Conservation (phyloP, 92 coral and sea anemone species). For the Porites evermanni region DNA sequence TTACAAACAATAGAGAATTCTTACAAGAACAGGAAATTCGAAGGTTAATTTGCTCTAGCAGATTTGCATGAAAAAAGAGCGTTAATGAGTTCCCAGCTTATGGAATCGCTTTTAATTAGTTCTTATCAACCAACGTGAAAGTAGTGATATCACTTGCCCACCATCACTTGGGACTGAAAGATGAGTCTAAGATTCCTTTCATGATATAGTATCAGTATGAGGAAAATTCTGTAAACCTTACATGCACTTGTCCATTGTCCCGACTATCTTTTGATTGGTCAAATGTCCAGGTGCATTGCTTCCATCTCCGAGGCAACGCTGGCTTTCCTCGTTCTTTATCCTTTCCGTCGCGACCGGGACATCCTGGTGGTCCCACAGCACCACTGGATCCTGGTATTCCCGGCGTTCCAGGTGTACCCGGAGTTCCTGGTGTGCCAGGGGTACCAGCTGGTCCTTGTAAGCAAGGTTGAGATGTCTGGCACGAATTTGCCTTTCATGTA, state of each 20-base stretch:
- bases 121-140: too few relatives aligned
- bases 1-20: too few relatives aligned
- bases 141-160: too few relatives aligned
- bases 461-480: not conserved
- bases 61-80: too few relatives aligned
- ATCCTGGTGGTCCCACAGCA: conserved; percentile 24
- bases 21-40: too few relatives aligned
- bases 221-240: not conserved
- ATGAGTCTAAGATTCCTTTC: too few relatives aligned
- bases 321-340: conserved; percentile 13
- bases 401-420: conserved; percentile 25
- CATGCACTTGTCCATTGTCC: not conserved
- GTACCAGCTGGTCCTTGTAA: not conserved
- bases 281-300: conserved; percentile 3
- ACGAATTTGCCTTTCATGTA: not conserved
- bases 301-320: conserved; percentile 3
- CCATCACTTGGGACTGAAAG: too few relatives aligned
- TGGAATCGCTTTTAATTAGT: too few relatives aligned
- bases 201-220: too few relatives aligned
- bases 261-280: not conserved
- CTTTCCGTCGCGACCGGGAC: conserved; percentile 29
- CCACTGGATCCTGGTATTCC: conserved; percentile 45
- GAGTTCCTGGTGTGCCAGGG: conserved; percentile 21
- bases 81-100: too few relatives aligned
- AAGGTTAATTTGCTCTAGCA: too few relatives aligned